These are phyloP conservation scores for Tipula unca DNA, from an alignment of 2,888 invertebrate genomes.

Conservation along the genomic window DNA sequence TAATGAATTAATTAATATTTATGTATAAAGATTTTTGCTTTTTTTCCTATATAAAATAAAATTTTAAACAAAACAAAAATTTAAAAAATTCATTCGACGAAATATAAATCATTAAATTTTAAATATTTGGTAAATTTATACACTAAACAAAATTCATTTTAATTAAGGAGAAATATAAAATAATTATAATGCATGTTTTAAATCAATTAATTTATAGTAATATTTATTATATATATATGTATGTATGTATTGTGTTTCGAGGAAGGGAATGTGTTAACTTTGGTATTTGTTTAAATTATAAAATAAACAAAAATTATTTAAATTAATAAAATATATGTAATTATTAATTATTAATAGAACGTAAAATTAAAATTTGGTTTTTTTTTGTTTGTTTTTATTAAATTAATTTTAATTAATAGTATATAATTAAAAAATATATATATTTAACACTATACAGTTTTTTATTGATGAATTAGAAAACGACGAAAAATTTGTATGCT, in stretches of 20 bases:
- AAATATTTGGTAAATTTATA: conserved; percentile 2
- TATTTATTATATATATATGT: background rate
- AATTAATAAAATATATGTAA: background rate
- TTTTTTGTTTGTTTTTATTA: background rate
- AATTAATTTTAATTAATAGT: background rate
- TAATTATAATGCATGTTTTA: background rate
- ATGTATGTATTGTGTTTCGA: background rate
- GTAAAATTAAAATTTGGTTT: background rate
- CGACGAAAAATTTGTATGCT: background rate
- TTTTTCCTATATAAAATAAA: background rate
- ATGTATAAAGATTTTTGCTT: background rate
- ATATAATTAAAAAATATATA: background rate
- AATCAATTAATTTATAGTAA: background rate
- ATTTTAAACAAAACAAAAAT: background rate
- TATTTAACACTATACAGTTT: conserved; percentile 3
- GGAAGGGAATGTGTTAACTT: conserved; percentile 14
- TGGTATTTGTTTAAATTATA: background rate
- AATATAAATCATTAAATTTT: background rate
- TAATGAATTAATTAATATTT: background rate
- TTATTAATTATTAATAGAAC: background rate
- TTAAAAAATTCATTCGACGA: background rate
- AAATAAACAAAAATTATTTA: background rate
- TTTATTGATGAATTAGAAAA: background rate
- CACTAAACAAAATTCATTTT: background rate
- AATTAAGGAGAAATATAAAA: background rate